Conservation (phyloP, 2,797 vertebrate species). For the Sebastes kiyomatsui region DNA sequence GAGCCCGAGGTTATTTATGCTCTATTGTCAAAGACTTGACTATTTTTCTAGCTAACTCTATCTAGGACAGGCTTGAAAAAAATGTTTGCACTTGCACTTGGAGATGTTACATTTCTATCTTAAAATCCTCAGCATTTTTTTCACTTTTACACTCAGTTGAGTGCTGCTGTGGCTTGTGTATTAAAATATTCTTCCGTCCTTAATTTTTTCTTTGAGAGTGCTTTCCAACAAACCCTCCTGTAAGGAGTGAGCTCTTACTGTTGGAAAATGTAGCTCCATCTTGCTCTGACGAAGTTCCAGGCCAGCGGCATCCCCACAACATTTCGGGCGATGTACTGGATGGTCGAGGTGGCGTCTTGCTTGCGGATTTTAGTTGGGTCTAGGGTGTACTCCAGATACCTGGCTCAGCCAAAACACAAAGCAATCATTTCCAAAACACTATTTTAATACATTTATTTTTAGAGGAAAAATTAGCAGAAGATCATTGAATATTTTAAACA, state of each 20-base stretch:
- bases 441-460: not conserved
- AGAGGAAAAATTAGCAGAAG: not conserved
- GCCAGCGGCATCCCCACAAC: conserved; percentile 87
- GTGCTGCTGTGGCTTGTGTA: not conserved
- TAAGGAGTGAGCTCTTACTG: conserved; percentile 84
- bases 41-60: not conserved
- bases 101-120: not conserved
- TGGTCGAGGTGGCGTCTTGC: conserved; percentile 89
- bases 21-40: not conserved
- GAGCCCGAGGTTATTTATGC: not conserved
- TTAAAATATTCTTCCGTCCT: not conserved
- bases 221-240: not conserved
- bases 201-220: not conserved
- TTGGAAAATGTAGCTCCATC: conserved; percentile 84
- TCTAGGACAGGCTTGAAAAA: not conserved
- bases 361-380: conserved; percentile 89
- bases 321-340: conserved; percentile 86
- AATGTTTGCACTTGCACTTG: not conserved
- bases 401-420: conserved; percentile 54
- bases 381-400: conserved; percentile 89
- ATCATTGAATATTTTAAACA: not conserved
- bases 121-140: not conserved
- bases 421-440: not conserved
- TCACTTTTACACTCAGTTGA: not conserved
- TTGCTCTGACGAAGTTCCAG: conserved; percentile 91